phyloP scores from a whole-genome alignment of 2,797 vertebrate genomes.

The Serranus cabrilla region DNA sequence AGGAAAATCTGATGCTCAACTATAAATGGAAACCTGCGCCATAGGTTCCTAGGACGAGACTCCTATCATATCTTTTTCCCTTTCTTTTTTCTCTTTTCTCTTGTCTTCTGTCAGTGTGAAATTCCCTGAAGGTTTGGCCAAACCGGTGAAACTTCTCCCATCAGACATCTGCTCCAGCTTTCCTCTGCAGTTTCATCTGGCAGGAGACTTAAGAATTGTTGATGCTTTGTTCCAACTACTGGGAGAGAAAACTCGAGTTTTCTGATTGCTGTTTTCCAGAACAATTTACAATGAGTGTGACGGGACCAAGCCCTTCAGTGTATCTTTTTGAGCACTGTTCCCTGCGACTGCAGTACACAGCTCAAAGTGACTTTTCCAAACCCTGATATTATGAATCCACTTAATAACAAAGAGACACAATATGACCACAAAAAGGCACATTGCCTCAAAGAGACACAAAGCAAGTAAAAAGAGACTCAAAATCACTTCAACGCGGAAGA shows the following conservation, averaged over 20 bases:
- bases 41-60: not conserved
- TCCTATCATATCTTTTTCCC: not conserved
- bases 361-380: slow-evolving; percentile 1
- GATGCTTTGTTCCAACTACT: slow-evolving; percentile 78
- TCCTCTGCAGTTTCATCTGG: slow-evolving; percentile 71
- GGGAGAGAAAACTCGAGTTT: slow-evolving; percentile 66
- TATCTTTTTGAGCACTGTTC: not conserved
- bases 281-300: slow-evolving; percentile 40
- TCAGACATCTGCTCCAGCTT: slow-evolving; percentile 76
- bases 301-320: slow-evolving; percentile 10
- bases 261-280: slow-evolving; percentile 44
- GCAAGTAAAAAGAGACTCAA: too few relatives aligned
- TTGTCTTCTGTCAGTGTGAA: slow-evolving; percentile 42
- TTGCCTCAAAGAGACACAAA: too few relatives aligned
- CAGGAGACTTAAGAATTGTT: slow-evolving; percentile 64
- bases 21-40: not conserved
- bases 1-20: not conserved
- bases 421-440: too few relatives aligned
- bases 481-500: too few relatives aligned
- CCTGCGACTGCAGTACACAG: not conserved
- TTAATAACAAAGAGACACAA: too few relatives aligned
- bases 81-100: slow-evolving; percentile 40
- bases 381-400: not conserved
- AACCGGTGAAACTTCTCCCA: slow-evolving; percentile 68
- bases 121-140: slow-evolving; percentile 64